Conservation (phyloP, 2,888 invertebrate species). For the Caenorhabditis plicata region DNA sequence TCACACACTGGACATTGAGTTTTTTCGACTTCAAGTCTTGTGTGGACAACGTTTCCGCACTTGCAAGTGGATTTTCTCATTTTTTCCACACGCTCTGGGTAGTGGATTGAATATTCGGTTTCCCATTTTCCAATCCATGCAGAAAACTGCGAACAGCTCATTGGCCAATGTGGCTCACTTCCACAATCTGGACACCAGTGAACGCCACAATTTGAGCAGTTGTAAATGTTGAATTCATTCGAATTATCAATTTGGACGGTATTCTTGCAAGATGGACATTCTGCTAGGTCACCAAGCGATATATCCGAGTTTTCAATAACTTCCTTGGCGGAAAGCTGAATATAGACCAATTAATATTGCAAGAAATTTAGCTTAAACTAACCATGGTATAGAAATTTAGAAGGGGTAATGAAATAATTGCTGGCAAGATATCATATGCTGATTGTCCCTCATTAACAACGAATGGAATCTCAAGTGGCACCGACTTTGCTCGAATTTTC, state of each 20-base stretch:
- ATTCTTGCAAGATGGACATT: constrained; percentile 41
- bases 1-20: constrained; percentile 34
- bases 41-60: constrained; percentile 19
- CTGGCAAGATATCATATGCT: constrained; percentile 35
- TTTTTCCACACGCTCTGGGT: constrained; percentile 14
- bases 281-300: constrained; percentile 25
- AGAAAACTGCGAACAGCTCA: constrained; percentile 37
- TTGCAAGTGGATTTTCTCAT: constrained; percentile 21
- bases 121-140: constrained; percentile 44
- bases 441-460: constrained; percentile 31
- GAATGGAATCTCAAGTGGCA: constrained; percentile 39
- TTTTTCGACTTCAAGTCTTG: constrained; percentile 13
- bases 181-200: constrained; percentile 47
- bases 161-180: constrained; percentile 50
- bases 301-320: constrained; percentile 14
- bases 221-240: constrained; percentile 14
- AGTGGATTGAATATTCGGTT: constrained; percentile 32
- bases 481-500: constrained; percentile 25
- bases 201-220: constrained; percentile 36
- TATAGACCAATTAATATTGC: too few species aligned
- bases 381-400: constrained; percentile 40
- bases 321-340: constrained; percentile 24
- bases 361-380: too few species aligned
- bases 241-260: constrained; percentile 23
- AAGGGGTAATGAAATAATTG: constrained; percentile 38